Conservation (phyloP, 1,140 invertebrate genomes). For the Drosophila truncata region DNA sequence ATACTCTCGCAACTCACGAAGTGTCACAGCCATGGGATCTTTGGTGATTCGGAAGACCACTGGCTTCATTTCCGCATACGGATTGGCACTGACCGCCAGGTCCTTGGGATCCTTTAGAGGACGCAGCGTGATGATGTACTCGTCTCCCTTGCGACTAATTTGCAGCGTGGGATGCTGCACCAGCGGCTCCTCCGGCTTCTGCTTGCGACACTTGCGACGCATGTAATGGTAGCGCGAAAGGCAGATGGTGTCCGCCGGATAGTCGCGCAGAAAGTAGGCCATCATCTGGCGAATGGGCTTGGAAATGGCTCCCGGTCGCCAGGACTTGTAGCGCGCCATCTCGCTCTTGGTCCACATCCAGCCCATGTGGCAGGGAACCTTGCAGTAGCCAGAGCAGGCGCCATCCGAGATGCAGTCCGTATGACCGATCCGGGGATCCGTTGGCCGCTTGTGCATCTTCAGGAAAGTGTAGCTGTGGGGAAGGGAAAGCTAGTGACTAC, state of each 20-base stretch:
- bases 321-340: conserved; percentile 58
- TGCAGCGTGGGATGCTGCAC: conserved; percentile 78
- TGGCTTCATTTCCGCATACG: conserved; percentile 74
- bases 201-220: background rate
- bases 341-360: conserved; percentile 75
- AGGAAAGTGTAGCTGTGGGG: conserved; percentile 28
- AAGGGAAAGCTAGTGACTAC: too few species aligned
- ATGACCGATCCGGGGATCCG: conserved; percentile 19
- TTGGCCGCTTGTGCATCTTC: background rate
- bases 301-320: conserved; percentile 77
- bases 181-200: conserved; percentile 26
- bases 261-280: conserved; percentile 74
- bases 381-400: conserved; percentile 38
- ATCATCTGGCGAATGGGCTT: conserved; percentile 74
- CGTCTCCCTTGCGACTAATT: conserved; percentile 68
- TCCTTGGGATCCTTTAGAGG: conserved; percentile 68
- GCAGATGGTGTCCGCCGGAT: conserved; percentile 56
- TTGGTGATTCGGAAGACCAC: conserved; percentile 78
- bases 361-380: conserved; percentile 76
- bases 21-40: conserved; percentile 47
- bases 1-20: conserved; percentile 37
- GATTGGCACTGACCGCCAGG: conserved; percentile 63
- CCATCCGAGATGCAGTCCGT: conserved; percentile 34
- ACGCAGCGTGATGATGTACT: conserved; percentile 74
- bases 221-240: conserved; percentile 55